A percentile compares a stretch with the other conserved stretches of the same genome.
Evolutionary conservation across 2,113 vertebrate species (phyloP).

Genomic region (Nipponia nippon): DNA sequence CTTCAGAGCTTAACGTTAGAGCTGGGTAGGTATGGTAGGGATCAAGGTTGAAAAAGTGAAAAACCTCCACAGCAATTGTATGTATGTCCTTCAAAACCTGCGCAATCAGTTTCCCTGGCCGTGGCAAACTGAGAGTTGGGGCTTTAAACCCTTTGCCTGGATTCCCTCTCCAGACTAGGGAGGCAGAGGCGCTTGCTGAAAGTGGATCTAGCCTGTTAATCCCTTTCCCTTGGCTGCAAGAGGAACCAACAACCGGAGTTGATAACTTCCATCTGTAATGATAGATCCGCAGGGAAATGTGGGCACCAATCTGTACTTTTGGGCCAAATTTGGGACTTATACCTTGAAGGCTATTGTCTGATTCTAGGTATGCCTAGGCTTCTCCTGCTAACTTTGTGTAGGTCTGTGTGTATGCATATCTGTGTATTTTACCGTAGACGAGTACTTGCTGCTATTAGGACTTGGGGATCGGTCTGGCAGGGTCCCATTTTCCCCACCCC

Average conservation of each 20-base stretch:
- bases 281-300: background rate
- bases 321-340: background rate
- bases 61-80: background rate
- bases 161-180: background rate
- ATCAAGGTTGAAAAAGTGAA: background rate
- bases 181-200: background rate
- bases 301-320: background rate
- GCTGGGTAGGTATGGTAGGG: background rate
- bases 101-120: background rate
- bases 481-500: background rate
- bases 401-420: accelerated
- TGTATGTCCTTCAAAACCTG: background rate
- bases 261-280: background rate
- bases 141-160: background rate
- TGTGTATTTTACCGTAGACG: background rate
- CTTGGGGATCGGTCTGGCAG: background rate
- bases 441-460: background rate
- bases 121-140: background rate
- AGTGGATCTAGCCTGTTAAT: background rate
- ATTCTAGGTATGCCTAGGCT: background rate
- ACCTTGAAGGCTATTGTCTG: background rate
- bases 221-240: background rate
- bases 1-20: background rate
- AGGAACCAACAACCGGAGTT: background rate
- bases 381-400: background rate